These are phyloP conservation scores for Sphaerophoria taeniata DNA, from an alignment of 2,888 invertebrate species.

Conservation along the genomic window DNA sequence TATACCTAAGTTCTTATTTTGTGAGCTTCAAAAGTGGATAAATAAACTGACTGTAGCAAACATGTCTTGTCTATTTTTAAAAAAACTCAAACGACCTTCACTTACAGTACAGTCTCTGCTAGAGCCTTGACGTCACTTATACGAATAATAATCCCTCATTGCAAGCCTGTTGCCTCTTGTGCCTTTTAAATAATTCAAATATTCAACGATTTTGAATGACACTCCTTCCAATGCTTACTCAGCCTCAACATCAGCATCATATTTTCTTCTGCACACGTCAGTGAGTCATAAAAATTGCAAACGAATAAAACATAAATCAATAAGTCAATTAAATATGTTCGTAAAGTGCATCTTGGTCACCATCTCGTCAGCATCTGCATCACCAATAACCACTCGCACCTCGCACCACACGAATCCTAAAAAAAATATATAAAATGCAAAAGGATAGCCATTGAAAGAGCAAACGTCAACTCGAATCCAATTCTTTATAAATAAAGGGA, in stretches of 20 bases:
- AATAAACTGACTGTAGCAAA: no score
- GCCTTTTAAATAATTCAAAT: constrained; percentile 1
- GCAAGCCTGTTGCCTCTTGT: constrained; percentile 2
- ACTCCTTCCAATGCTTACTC: constrained; percentile 32
- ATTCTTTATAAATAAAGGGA: constrained; percentile 47
- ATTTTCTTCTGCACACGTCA: constrained; percentile 6
- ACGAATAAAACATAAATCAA: constrained; percentile 8
- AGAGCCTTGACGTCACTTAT: not conserved
- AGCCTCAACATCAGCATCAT: not conserved
- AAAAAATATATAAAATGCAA: not conserved
- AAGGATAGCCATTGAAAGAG: constrained; percentile 47
- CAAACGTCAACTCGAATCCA: constrained; percentile 56
- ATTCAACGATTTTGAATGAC: constrained; percentile 17
- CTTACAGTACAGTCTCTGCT: not conserved
- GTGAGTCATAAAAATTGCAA: not conserved
- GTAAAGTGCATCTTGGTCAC: not conserved
- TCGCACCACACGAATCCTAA: not conserved
- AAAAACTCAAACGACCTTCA: constrained; percentile 1
- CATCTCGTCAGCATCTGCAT: not conserved
- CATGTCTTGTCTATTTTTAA: no score
- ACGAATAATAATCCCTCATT: constrained; percentile 16
- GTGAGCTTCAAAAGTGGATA: no score
- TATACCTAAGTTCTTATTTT: no score
- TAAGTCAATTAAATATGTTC: constrained; percentile 35
- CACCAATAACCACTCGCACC: constrained; percentile 1